Evolutionary conservation across 1,140 invertebrate genomes (phyloP).

Genomic region (Pogonognathellus flavescens): DNA sequence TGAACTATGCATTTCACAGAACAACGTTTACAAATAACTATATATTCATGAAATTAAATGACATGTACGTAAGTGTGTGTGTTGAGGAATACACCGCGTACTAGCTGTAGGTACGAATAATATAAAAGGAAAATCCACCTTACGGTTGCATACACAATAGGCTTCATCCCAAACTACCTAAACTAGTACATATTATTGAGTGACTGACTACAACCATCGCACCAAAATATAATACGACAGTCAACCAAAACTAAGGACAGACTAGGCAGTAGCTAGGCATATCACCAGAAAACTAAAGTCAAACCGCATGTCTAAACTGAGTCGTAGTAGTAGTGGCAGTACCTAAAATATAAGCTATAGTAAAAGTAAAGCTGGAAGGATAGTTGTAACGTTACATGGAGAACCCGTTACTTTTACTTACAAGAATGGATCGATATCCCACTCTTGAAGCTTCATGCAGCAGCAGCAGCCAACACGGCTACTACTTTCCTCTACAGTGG

Average conservation of each 20-base stretch:
- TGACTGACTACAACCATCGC: too few relatives aligned
- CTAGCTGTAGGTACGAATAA: background rate
- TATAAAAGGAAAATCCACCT: too few relatives aligned
- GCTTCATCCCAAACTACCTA: background rate
- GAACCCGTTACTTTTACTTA: background rate
- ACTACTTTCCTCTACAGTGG: background rate
- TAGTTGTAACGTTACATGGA: conserved; percentile 3
- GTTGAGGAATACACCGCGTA: background rate
- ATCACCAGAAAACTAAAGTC: too few relatives aligned
- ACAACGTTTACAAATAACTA: background rate
- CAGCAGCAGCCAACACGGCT: background rate
- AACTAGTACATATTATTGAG: background rate
- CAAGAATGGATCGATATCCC: conserved; percentile 19
- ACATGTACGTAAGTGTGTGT: background rate
- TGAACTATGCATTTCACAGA: background rate
- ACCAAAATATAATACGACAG: too few relatives aligned
- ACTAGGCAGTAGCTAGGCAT: too few relatives aligned
- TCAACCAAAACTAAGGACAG: too few relatives aligned
- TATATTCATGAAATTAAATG: conserved; percentile 13
- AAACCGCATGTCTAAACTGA: too few relatives aligned
- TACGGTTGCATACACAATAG: too few relatives aligned
- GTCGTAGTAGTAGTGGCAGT: too few relatives aligned
- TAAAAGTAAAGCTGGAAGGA: background rate
- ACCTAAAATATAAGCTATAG: too few relatives aligned
- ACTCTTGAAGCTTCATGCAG: background rate